These are phyloP conservation scores for Apotomis turbidana DNA, from an alignment of 2,888 invertebrate genomes.

Conservation along the genomic window DNA sequence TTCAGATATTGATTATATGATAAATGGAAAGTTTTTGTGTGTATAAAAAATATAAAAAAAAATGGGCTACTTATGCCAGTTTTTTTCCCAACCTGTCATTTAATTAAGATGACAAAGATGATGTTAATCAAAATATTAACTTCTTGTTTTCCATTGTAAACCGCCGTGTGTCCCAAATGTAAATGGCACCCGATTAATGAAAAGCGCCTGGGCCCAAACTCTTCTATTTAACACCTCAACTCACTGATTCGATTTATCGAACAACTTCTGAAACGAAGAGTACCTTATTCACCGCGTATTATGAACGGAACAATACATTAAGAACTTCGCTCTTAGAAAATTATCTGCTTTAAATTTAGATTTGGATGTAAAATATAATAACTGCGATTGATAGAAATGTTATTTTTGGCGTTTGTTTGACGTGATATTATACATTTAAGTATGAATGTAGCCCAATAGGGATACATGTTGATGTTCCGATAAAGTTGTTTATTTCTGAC, in stretches of 20 bases:
- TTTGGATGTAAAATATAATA: slow-evolving; percentile 7
- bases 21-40: too few species aligned
- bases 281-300: slow-evolving; percentile 48
- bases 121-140: not conserved
- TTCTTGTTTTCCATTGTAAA: not conserved
- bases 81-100: too few species aligned
- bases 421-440: not conserved
- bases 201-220: slow-evolving; percentile 57
- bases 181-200: slow-evolving; percentile 51
- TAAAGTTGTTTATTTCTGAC: too few species aligned
- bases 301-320: slow-evolving; percentile 37
- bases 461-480: too few species aligned
- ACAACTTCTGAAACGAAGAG: slow-evolving; percentile 44
- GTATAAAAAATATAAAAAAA: too few species aligned
- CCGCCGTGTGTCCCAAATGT: slow-evolving; percentile 44
- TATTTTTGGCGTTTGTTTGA: slow-evolving; percentile 6
- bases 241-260: slow-evolving; percentile 64
- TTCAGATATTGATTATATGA: too few species aligned
- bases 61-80: too few species aligned
- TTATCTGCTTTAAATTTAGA: slow-evolving; percentile 21
- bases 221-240: slow-evolving; percentile 65
- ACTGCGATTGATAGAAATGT: slow-evolving; percentile 6
- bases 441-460: too few species aligned
- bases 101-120: too few species aligned
- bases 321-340: slow-evolving; percentile 30